phyloP scores from a whole-genome alignment of 2,113 vertebrate genomes.

The Nanger granti region DNA sequence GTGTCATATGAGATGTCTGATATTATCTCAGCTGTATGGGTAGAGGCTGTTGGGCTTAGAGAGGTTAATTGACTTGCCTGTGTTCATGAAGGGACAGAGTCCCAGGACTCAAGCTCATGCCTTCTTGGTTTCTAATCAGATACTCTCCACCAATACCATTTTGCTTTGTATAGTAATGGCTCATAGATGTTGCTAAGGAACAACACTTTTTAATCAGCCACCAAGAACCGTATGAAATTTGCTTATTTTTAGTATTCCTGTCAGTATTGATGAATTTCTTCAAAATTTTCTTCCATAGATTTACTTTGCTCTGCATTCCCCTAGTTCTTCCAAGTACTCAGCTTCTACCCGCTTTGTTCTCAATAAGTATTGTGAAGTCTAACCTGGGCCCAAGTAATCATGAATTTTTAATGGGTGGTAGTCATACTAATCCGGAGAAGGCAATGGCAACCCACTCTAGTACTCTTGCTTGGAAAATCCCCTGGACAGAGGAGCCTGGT shows the following conservation, averaged over 20 bases:
- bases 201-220: neutral
- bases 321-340: neutral
- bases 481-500: no score
- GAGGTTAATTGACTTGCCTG: neutral
- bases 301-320: neutral
- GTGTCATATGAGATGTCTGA: neutral
- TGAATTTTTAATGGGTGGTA: neutral
- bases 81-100: neutral
- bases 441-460: no score
- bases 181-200: neutral
- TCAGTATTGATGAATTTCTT: neutral
- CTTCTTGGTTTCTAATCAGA: neutral
- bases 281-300: neutral
- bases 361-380: neutral
- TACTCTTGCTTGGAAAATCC: no score
- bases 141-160: neutral
- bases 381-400: neutral
- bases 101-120: neutral
- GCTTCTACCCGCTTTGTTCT: neutral
- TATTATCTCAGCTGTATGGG: neutral
- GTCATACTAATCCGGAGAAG: no score
- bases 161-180: neutral
- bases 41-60: neutral
- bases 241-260: neutral
- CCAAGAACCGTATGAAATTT: neutral